Evolutionary conservation across 2,888 invertebrate species (phyloP), one percentile per base, ranked within the genome.

Genomic region (Pomacea canaliculata): DNA sequence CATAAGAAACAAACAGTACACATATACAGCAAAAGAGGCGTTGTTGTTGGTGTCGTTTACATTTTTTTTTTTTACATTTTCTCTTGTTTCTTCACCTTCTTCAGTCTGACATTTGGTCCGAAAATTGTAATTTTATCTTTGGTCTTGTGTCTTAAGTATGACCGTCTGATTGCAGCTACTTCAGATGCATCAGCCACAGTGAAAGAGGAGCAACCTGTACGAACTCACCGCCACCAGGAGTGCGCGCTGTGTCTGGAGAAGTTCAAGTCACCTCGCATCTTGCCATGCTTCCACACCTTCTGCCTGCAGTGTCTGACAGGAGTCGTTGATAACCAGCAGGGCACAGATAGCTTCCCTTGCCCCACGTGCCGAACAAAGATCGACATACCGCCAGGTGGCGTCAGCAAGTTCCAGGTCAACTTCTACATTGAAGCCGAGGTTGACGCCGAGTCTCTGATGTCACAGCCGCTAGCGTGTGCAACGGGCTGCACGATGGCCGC

Each of bases 221-320:
- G 8, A 56, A 0, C 7, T 2, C 37, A 65, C 7, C 27, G 70
- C 0, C 70, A 75, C 27, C 70, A 16, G 10, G 75, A 70, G 13
- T 75, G 75, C 23, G 51, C 65, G n/a, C 23, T 75, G 65, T 75
- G 75, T 51, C 23, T 75, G 70, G 75, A 69, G 27, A 1, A 48
- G 37, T 75, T 70, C 46, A 75, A 59, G n/a, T 70, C 70, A 7
- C 75, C 75, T 7, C 62, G 75, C 56, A 13, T 70, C 13, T 60
- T 75, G 27, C 70, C 75, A 0, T 75, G 75, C 56, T 70, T 70
- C 46, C 75, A 75, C 75, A 70, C 75, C 48, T 75, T 75, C 51
- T 75, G 75, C 23, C 59, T 75, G 27, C 13, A 12, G 13, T 75
- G 75, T 46, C 66, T 75, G 27, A 62, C 70, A 46, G 37, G 13